Percentiles rank a stretch among this genome's conserved stretches.
phyloP scores from a whole-genome alignment of 2,888 invertebrate species.

The Rosalia funebris region DNA sequence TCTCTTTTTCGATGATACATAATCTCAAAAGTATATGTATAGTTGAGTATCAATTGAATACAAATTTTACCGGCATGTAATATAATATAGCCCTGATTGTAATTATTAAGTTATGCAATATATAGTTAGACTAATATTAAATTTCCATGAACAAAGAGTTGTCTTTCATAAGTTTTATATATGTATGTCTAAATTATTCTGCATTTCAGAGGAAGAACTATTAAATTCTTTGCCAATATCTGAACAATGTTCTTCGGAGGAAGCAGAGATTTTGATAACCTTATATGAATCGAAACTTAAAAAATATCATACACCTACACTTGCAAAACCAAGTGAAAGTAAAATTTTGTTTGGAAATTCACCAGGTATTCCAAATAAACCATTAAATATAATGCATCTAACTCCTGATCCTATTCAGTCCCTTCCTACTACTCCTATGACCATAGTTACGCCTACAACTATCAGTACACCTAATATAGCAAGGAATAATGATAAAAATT shows the following conservation, averaged over 20 bases:
- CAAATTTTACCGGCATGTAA: too few species aligned
- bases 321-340: constrained; percentile 41
- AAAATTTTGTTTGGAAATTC: constrained; percentile 39
- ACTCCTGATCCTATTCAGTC: constrained; percentile 42
- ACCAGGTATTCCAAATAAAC: constrained; percentile 29
- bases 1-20: too few species aligned
- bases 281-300: constrained; percentile 87
- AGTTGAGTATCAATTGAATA: too few species aligned
- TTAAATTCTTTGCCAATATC: constrained; percentile 75
- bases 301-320: constrained; percentile 79
- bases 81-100: too few species aligned
- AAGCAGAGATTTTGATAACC: constrained; percentile 77
- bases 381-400: constrained; percentile 36
- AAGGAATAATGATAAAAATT: constrained; percentile 49
- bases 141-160: too few species aligned
- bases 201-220: constrained; percentile 72
- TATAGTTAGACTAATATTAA: too few species aligned
- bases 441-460: constrained; percentile 41
- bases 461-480: constrained; percentile 50
- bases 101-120: too few species aligned
- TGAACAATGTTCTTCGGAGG: constrained; percentile 69
- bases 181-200: too few species aligned
- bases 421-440: constrained; percentile 42
- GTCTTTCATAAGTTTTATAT: too few species aligned
- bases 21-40: too few species aligned